Base-by-base conservation (phyloP, 2,797 vertebrate species). In the Neopelma chrysocephalum region DNA sequence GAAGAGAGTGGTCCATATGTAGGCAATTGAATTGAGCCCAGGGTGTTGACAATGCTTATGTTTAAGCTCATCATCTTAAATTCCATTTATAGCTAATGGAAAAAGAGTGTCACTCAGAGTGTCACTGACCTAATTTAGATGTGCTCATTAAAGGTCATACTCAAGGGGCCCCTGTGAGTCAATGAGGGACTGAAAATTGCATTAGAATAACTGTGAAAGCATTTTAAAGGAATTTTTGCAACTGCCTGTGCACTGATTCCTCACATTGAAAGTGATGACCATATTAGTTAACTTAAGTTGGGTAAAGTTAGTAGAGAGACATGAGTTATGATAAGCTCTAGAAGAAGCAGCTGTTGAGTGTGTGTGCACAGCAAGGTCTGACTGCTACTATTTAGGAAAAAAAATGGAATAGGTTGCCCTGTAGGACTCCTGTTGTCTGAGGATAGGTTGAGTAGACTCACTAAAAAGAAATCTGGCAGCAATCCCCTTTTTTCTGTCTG, bases 51-150 rank as follows among this genome's bases (percentile, higher is more conserved):
- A 76, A 29, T 54, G 32, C 5, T 57, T 54, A 13, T 61, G 23
- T 83, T 86, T 73, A 77, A 75, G 18, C 6, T 76, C 13, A 0
- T 78, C 32, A 89, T 81, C 45, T 34, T 60, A 78, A 78, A 78
- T 64, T 87, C 32, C 9, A 34, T 90, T 81, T 90, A 68, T 50
- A 82, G 70, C 17, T 81, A 88, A 81, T 31, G 22, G 48, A 64
- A 81, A 90, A 93, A 92, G 26, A 72, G 21, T 78, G 42, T 12
- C 42, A 76, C 5, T n/a, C n/a, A n/a, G n/a, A n/a, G n/a, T n/a
- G n/a, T n/a, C n/a, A n/a, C n/a, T 79, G 60, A 79, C n/a, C 66
- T 53, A 72, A 89, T 96, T 95, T 79, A 90, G 83, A 84, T 54
- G 47, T 84, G 8, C 15, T 94, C 25, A 43, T 93, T 94, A 93